Base-by-base conservation (phyloP, 1,140 invertebrate genomes). In the Rhagoletis zephyria region DNA sequence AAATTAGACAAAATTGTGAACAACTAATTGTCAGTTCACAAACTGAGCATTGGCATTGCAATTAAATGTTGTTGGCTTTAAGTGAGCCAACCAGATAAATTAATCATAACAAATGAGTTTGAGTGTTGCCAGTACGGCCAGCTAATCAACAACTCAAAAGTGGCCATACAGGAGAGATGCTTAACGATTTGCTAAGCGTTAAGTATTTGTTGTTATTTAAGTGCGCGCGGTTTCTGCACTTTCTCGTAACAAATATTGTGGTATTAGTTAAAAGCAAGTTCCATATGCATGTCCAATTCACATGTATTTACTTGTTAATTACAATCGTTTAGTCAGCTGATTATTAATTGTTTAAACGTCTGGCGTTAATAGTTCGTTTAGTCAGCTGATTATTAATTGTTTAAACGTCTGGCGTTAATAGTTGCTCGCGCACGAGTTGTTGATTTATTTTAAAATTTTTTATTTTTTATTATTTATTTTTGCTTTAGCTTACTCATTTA, bases 231-330 rank as follows among this genome's bases (percentile, higher is more conserved):
- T 19, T 65, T 1, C 19, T 67, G 64, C 30, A 67, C 30, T 67
- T 67, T 67, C 64, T 5, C 64, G 64, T 30, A 30, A 19, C 40
- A 19, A 42, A 40, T 40, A 67, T 10, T 10, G 19, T 12, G 7
- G 9, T 42, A 42, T 42, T 10, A 40, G 19, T 9, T 67, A 30
- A 67, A 67, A 67, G 30, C 30, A 9, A 40, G 40, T n/a, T 12
- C 19, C 4, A 63, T 14, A 63, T 2, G 19, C 14, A 63, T 63
- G 4, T 63, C 4, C 14, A 4, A 4, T 10, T 56, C 51, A 10
- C 51, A 56, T 63, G 45, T 74, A 45, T 74, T 74, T 74, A 74
- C 70, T 74, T 74, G 70, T 74, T 74, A 74, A 74, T 74, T 74
- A 12, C 40, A 16, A 74, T 51, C 45, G 70, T 48, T 74, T 74